These are phyloP conservation scores for Trichogramma pretiosum DNA, from an alignment of 1,140 invertebrate genomes.

Conservation along the genomic window DNA sequence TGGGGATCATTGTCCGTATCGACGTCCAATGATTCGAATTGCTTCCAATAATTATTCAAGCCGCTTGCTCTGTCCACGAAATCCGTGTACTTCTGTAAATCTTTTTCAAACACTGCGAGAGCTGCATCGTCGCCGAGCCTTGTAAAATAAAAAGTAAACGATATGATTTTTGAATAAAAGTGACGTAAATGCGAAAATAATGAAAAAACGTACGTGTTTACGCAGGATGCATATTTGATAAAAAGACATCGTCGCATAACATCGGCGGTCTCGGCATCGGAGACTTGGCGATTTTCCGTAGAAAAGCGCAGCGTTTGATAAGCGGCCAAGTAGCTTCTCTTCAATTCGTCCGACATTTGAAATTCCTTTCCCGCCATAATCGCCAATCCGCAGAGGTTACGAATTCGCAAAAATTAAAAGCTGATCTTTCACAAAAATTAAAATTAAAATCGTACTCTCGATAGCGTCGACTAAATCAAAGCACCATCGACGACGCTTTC, in stretches of 20 bases:
- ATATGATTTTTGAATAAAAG: no score
- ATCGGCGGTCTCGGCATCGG: constrained; percentile 20
- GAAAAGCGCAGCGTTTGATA: constrained; percentile 32
- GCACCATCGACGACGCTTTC: no score
- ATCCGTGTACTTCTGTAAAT: constrained; percentile 24
- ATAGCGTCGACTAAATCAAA: no score
- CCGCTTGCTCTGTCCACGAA: constrained; percentile 22
- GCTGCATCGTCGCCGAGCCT: constrained; percentile 28
- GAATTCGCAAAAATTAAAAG: no score
- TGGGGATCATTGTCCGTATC: constrained; percentile 23
- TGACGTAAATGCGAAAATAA: constrained; percentile 3
- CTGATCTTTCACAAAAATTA: no score
- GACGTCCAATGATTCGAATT: constrained; percentile 25
- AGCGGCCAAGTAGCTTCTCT: constrained; percentile 23
- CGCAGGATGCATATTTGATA: constrained; percentile 28
- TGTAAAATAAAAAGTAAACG: no score
- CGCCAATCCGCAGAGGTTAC: no score
- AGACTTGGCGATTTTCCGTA: constrained; percentile 22
- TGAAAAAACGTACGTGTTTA: constrained; percentile 25
- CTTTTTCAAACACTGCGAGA: constrained; percentile 21
- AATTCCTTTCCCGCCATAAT: constrained; percentile 5
- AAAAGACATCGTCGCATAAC: constrained; percentile 29
- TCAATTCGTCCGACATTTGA: constrained; percentile 16
- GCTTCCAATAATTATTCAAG: constrained; percentile 33
- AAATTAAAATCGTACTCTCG: no score